Evolutionary conservation across 2,797 vertebrate genomes (phyloP).

Genomic region (Pangasius djambal): DNA sequence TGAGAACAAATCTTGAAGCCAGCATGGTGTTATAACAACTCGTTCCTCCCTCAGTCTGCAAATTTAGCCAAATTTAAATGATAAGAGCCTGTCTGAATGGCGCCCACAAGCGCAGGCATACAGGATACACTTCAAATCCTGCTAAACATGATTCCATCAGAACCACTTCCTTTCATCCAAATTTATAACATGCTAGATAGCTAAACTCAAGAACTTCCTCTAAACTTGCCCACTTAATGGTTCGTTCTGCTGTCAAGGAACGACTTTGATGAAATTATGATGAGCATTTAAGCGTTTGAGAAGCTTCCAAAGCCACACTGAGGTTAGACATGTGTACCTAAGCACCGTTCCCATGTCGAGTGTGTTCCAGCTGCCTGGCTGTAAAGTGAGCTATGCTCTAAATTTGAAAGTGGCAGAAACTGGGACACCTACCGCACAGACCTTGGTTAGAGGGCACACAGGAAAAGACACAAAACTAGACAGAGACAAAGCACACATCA

Average conservation of each 20-base stretch:
- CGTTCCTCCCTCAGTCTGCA: constrained; percentile 6
- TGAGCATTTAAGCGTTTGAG: constrained; percentile 9
- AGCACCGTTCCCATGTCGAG: constrained; percentile 32
- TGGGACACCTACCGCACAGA: constrained; percentile 54
- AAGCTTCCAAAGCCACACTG: constrained; percentile 37
- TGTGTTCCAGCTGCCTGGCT: constrained; percentile 31
- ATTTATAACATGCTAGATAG: constrained; percentile 16
- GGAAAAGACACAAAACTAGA: constrained; percentile 34
- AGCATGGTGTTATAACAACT: constrained; percentile 28
- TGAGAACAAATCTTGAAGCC: constrained; percentile 25
- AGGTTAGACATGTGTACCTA: constrained; percentile 14
- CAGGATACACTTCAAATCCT: constrained; percentile 28
- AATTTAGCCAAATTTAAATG: constrained; percentile 42
- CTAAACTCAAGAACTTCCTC: constrained; percentile 25
- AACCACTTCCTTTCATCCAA: constrained; percentile 40
- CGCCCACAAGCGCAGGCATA: constrained; percentile 22
- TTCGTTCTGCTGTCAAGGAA: constrained; percentile 24
- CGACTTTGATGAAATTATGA: constrained; percentile 13
- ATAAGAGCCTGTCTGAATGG: constrained; percentile 12
- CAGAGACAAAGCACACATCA: constrained; percentile 27
- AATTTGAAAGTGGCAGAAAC: constrained; percentile 48
- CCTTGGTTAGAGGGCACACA: constrained; percentile 45
- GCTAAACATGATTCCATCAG: constrained; percentile 35
- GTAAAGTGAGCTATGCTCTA: constrained; percentile 48
- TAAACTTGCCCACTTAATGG: neutral